phyloP scores from a whole-genome alignment of 1,140 invertebrate species.

The Hormaphis cornu region DNA sequence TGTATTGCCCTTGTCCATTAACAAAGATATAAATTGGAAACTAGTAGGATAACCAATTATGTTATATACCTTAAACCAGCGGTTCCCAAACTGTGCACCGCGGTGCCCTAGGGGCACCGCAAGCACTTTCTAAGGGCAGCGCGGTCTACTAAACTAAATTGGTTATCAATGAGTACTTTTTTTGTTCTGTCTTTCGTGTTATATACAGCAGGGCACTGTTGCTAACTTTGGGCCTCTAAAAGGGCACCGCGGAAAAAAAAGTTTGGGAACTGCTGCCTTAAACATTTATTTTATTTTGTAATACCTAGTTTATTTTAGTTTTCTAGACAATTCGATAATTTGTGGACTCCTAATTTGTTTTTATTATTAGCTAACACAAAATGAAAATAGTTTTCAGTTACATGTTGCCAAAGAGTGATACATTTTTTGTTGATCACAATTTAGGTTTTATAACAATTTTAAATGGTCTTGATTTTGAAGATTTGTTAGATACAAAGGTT shows the following conservation, averaged over 20 bases:
- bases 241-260: no score
- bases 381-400: conserved; percentile 20
- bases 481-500: conserved; percentile 11
- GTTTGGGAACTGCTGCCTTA: no score
- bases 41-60: background rate
- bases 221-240: no score
- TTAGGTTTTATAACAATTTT: background rate
- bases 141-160: no score
- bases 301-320: background rate
- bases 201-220: no score
- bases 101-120: no score
- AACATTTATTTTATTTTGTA: no score
- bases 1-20: conserved; percentile 4
- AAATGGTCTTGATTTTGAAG: conserved; percentile 2
- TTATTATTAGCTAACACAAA: background rate
- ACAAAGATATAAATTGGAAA: background rate
- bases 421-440: background rate
- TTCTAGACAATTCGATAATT: background rate
- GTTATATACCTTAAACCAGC: no score
- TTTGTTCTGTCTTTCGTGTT: no score
- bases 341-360: background rate
- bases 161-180: no score
- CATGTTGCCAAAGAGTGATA: conserved; percentile 8
- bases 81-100: no score
- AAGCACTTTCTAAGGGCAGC: no score